Base-by-base conservation (phyloP, 2,113 vertebrate species). In the Cynoglossus semilaevis region DNA sequence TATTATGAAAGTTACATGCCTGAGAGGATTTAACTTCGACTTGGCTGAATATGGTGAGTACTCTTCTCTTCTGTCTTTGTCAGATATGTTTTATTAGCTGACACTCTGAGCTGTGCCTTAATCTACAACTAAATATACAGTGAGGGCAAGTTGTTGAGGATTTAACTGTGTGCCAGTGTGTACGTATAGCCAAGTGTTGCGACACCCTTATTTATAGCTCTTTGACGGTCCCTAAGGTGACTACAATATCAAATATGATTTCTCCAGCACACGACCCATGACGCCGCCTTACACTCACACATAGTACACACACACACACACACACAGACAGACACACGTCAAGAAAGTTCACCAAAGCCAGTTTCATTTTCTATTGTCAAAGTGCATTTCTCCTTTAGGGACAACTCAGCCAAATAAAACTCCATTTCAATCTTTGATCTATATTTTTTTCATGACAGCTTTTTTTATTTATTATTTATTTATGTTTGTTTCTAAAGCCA, bases 1-100 rank as follows among this genome's bases (percentile, higher is more conserved):
- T 97, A 97, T 95, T 95, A 97, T 97, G 94, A 97, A 97, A 97
- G 95, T 96, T 95, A 95, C 94, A 94, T 97, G 94, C 92, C 93
- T 96, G 91, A 93, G 93, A 94, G 94, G 94, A 95, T 96, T 94
- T 93, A 94, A 94, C 93, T 94, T 95, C 93, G 94, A 95, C 92
- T 94, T 94, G 93, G 94, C 94, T 95, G 95, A 96, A 95, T 94
- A 97, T 96, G 95, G 94, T 97, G 90, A 97, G 94, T 94, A 81
- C 87, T 78, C 70, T 77, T 87, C 74, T 87, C 75, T 65, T 74
- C 37, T 74, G 7, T 59, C 56, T 78, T 57, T 85, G 58, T 53
- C 58, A 75, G 64, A 72, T 73, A 55, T 76, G 55, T 80, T 85
- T 83, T 81, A 83, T 85, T 81, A 84, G 74, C 66, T 74, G 74